These are phyloP conservation scores for Spilarctia lutea DNA, from an alignment of 2,888 invertebrate species.

Conservation along the genomic window DNA sequence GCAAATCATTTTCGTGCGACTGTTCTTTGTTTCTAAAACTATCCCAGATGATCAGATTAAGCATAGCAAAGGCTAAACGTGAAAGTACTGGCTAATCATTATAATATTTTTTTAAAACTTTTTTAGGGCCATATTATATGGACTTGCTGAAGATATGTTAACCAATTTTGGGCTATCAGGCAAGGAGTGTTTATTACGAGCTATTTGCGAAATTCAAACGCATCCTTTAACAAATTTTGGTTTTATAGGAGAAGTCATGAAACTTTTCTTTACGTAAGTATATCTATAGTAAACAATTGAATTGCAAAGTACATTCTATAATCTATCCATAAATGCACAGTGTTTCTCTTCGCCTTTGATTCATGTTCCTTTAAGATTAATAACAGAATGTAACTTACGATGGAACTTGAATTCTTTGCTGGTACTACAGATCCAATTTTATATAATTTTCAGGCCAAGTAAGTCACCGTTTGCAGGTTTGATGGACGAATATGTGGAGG, in stretches of 20 bases:
- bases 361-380: background rate
- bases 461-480: conserved; percentile 92
- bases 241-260: conserved; percentile 93
- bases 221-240: conserved; percentile 92
- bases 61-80: background rate
- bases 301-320: background rate
- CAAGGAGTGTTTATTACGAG: conserved; percentile 92
- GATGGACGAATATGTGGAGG: conserved; percentile 92
- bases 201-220: conserved; percentile 95
- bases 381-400: too few relatives aligned
- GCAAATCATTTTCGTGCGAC: conserved; percentile 12
- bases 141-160: conserved; percentile 92
- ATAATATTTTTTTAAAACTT: conserved; percentile 17
- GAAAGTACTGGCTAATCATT: background rate
- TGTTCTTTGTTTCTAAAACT: conserved; percentile 21
- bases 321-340: background rate
- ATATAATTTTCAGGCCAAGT: conserved; percentile 87
- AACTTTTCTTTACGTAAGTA: conserved; percentile 93
- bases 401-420: background rate
- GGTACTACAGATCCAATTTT: background rate
- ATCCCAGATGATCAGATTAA: conserved; percentile 10
- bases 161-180: conserved; percentile 94
- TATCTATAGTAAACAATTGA: background rate
- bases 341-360: background rate
- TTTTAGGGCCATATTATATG: conserved; percentile 91